These are phyloP conservation scores for Osmoderma eremita DNA, from an alignment of 2,888 invertebrate species.

Conservation along the genomic window DNA sequence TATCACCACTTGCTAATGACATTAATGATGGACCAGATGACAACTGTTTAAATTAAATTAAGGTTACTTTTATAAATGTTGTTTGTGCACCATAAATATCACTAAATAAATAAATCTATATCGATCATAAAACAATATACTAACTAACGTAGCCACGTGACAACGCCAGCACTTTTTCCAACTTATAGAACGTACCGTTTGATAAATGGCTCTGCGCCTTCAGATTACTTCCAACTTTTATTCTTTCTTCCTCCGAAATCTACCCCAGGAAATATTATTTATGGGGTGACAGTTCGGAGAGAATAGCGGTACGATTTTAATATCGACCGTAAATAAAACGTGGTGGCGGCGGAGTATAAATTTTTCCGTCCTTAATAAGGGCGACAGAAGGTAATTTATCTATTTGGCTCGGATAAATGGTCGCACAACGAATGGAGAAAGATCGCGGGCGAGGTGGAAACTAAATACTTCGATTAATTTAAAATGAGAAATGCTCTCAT, in stretches of 20 bases:
- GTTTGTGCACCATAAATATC: too few species aligned
- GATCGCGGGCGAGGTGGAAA: neutral
- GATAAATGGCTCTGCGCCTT: slow-evolving; percentile 49
- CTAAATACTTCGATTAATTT: slow-evolving; percentile 36
- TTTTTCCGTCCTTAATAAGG: slow-evolving; percentile 34
- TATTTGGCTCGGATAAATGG: neutral
- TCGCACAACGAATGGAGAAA: neutral
- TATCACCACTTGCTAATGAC: too few species aligned
- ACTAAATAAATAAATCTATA: too few species aligned
- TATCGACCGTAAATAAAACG: slow-evolving; percentile 49
- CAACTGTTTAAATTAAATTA: too few species aligned
- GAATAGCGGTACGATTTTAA: slow-evolving; percentile 48
- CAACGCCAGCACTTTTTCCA: slow-evolving; percentile 9
- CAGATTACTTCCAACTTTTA: slow-evolving; percentile 49
- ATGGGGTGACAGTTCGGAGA: slow-evolving; percentile 44
- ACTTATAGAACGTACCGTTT: slow-evolving; percentile 46
- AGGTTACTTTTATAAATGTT: too few species aligned
- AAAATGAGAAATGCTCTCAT: slow-evolving; percentile 28
- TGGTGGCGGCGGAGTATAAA: slow-evolving; percentile 27
- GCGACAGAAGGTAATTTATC: slow-evolving; percentile 37
- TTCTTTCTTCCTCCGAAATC: slow-evolving; percentile 25
- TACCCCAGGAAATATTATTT: slow-evolving; percentile 41
- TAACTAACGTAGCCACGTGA: slow-evolving; percentile 27
- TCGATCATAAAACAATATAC: too few species aligned
- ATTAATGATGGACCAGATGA: too few species aligned